Evolutionary conservation across 1,140 invertebrate species (phyloP), one percentile per base, ranked within the genome.

Genomic region (Vanessa atalanta): DNA sequence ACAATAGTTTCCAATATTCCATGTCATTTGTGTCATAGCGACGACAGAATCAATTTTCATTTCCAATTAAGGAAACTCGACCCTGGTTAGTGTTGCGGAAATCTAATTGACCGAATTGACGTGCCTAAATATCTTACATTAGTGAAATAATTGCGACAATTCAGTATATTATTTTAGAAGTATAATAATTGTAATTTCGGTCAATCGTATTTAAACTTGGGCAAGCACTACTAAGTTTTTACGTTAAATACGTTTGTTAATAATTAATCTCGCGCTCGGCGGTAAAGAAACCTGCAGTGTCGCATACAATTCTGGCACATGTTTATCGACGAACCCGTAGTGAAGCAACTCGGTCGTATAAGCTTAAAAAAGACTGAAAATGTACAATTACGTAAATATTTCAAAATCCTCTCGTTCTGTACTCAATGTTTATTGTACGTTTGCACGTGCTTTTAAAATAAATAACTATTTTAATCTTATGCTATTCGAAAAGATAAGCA

Each of bases 31-130:
- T 48, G 51, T 61, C 57, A 61, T 61, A 65, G 71, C 53, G 53
- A n/a, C 48, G 50, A 51, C 23, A 47, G 55, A 73, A 61, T 73
- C 57, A 66, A 67, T 68, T 67, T 68, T 47, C 65, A 73, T 68
- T 67, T 66, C 66, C 60, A 73, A 73, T 73, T 68, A 60, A 57
- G 53, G 65, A 68, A 68, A 68, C 65, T 65, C 57, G 60, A 26
- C 20, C 53, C 23, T 57, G 16, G 51, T 53, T 53, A 57, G 23
- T 50, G 60, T 50, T 48, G 50, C 60, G 47, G 60, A 70, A 66
- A 50, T 61, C 57, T 61, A 61, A 61, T 61, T 37, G 57, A 61
- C 57, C 57, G 26, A 61, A 57, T 61, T 61, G 57, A 37, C 57
- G 15, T 37, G 31, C 31, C 26, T 61, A 2, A 14, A 61, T 61